Evolutionary conservation across 2,797 vertebrate species (phyloP).

Genomic region (Silurus lanzhouensis): DNA sequence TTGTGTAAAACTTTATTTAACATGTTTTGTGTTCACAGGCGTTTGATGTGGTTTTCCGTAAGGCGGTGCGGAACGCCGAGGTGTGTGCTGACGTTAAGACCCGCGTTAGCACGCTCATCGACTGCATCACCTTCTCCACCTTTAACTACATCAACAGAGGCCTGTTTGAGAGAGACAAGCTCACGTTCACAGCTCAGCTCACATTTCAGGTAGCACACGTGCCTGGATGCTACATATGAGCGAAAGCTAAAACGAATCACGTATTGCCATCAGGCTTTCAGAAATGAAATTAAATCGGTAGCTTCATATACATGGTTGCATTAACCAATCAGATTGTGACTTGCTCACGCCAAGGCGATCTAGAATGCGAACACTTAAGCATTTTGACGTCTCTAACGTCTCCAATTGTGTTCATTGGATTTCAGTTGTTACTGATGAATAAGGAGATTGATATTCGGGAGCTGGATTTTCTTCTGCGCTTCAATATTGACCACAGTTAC

Average conservation of each 20-base stretch:
- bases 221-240: not conserved
- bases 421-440: slow-evolving; percentile 74
- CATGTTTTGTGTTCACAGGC: slow-evolving; percentile 63
- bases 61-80: slow-evolving; percentile 73
- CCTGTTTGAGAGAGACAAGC: slow-evolving; percentile 80
- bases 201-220: slow-evolving; percentile 68
- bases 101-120: slow-evolving; percentile 73
- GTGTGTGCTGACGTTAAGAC: slow-evolving; percentile 68
- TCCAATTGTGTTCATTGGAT: not conserved
- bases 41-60: slow-evolving; percentile 83
- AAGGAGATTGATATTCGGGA: slow-evolving; percentile 77
- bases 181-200: slow-evolving; percentile 77
- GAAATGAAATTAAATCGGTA: no score
- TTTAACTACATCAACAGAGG: slow-evolving; percentile 80
- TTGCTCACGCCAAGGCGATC: no score
- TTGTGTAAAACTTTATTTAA: not conserved
- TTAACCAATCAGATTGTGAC: no score
- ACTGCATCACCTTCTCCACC: slow-evolving; percentile 76
- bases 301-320: no score
- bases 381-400: no score
- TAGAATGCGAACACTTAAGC: no score
- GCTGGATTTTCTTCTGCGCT: slow-evolving; percentile 81
- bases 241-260: no score
- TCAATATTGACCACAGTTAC: slow-evolving; percentile 78
- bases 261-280: no score